Evolutionary conservation across 2,888 invertebrate species (phyloP).

Genomic region (Acrocyrtus sp.): DNA sequence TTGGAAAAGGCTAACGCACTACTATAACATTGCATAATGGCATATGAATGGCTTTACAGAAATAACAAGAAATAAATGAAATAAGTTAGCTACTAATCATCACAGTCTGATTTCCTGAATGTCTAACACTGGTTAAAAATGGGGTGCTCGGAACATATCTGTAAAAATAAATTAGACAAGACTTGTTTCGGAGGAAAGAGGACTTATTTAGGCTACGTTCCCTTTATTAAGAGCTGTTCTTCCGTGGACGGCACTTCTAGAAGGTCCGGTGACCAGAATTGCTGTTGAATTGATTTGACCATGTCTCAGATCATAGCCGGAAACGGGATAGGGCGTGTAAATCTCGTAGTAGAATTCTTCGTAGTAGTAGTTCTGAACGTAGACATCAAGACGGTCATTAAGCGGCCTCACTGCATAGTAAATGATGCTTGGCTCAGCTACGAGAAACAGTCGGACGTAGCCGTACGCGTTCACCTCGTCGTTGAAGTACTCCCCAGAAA

Average conservation of each 20-base stretch:
- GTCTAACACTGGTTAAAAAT: no score
- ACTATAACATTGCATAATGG: no score
- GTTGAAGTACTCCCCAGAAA: conserved; percentile 59
- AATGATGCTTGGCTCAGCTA: conserved; percentile 41
- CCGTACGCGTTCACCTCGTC: conserved; percentile 46
- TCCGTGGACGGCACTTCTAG: conserved; percentile 41
- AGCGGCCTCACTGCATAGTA: conserved; percentile 50
- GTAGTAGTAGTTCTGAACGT: conserved; percentile 49
- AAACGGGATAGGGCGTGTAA: conserved; percentile 47
- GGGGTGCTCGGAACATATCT: no score
- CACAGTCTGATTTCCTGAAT: no score
- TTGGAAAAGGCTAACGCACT: no score
- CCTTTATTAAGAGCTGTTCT: no score
- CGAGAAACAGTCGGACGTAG: conserved; percentile 46
- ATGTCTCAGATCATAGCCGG: conserved; percentile 45
- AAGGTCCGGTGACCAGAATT: conserved; percentile 52
- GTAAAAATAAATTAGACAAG: no score
- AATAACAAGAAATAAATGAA: no score
- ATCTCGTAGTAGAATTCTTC: conserved; percentile 53
- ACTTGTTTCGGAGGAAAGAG: no score
- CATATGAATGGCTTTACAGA: no score
- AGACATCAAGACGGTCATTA: conserved; percentile 45
- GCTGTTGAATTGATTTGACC: conserved; percentile 55
- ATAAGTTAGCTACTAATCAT: no score
- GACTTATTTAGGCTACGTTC: no score